phyloP scores from a whole-genome alignment of 2,113 vertebrate species.

The Podarcis cretensis region DNA sequence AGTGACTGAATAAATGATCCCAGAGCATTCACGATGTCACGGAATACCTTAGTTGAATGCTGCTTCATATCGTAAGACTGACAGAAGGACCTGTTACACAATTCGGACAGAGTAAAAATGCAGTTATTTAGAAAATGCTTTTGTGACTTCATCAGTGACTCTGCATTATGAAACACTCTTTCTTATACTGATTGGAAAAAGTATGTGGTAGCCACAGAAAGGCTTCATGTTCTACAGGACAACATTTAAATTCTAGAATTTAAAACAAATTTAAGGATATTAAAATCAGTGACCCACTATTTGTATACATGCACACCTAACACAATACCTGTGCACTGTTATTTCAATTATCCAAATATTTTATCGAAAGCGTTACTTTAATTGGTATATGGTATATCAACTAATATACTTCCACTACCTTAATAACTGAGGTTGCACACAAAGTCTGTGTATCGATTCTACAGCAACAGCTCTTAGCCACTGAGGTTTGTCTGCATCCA shows the following conservation, averaged over 20 bases:
- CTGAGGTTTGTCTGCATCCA: conserved; percentile 98
- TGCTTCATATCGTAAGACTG: conserved; percentile 99
- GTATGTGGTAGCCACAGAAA: background rate
- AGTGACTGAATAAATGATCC: conserved; percentile 98
- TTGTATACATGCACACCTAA: background rate
- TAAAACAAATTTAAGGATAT: background rate
- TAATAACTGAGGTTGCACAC: conserved; percentile 95
- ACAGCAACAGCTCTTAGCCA: conserved; percentile 98
- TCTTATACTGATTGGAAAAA: conserved; percentile 25
- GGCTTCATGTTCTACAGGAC: background rate
- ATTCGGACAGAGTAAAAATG: conserved; percentile 9
- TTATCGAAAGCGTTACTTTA: background rate
- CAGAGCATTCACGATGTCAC: conserved; percentile 97
- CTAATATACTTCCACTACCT: conserved; percentile 77
- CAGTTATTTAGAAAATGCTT: conserved; percentile 36
- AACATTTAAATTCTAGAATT: background rate
- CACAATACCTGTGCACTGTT: background rate
- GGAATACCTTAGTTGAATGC: conserved; percentile 98
- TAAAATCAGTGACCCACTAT: background rate
- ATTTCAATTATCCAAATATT: background rate
- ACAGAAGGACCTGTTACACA: conserved; percentile 89
- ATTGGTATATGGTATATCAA: background rate
- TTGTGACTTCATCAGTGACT: background rate
- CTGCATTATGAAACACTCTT: conserved; percentile 6
- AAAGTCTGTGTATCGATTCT: conserved; percentile 96